Evolutionary conservation across 2,113 vertebrate species (phyloP).

Genomic region (Sus scrofa): T2T-Sscrofa CM000813.6:119779501-119780000

Average conservation of each 20-base stretch:
- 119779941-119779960: not conserved
- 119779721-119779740: not conserved
- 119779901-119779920: not conserved
- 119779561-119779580: not conserved
- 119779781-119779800: not conserved
- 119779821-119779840: not conserved
- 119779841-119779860: not conserved
- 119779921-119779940: not conserved
- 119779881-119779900: not conserved
- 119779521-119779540: not conserved
- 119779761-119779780: not conserved
- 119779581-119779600: not conserved
- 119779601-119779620: not conserved
- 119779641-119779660: not conserved
- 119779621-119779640: not conserved
- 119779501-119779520: not conserved
- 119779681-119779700: not conserved
- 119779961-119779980: not conserved
- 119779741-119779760: slow-evolving; percentile 3
- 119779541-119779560: not conserved
- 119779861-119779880: slow-evolving; percentile 10
- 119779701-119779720: not conserved
- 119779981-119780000: not conserved
- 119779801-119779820: not conserved
- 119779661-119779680: not conserved